Percentiles rank a stretch among this genome's conserved stretches.
phyloP scores from a whole-genome alignment of 2,888 invertebrate genomes.

The Muschampia plurimacula region DNA sequence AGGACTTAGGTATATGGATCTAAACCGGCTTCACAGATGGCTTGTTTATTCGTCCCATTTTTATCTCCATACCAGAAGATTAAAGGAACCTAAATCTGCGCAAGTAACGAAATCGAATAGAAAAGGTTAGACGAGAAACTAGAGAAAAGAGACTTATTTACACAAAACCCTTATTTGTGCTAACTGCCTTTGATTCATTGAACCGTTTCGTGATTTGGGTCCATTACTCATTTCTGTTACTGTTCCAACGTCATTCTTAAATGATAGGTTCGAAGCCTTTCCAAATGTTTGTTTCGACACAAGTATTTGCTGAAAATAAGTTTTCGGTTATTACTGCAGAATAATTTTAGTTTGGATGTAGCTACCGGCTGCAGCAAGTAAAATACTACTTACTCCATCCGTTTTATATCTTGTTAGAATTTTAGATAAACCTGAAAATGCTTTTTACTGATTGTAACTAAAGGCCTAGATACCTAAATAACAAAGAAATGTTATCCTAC shows the following conservation, averaged over 20 bases:
- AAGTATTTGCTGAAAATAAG: no score
- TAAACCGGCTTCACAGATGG: background rate
- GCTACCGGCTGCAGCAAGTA: no score
- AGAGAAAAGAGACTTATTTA: background rate
- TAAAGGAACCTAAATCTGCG: background rate
- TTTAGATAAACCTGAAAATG: no score
- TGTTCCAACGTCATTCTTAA: constrained; percentile 55
- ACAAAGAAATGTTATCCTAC: no score
- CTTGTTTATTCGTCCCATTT: background rate
- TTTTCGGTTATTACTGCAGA: no score
- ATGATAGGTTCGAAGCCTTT: constrained; percentile 46
- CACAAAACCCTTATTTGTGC: background rate
- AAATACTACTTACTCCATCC: no score
- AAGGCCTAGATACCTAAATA: no score
- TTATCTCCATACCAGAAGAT: constrained; percentile 1
- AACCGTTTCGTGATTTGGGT: constrained; percentile 54
- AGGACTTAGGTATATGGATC: background rate
- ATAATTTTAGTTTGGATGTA: no score
- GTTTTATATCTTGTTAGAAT: no score
- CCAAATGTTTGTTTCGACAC: background rate
- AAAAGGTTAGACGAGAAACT: background rate
- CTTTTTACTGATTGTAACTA: no score
- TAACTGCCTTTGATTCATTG: constrained; percentile 8
- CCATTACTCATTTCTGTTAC: constrained; percentile 55
- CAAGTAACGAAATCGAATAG: background rate